Conservation (phyloP, 2,797 vertebrate genomes). For the Tadarida brasiliensis region DNA sequence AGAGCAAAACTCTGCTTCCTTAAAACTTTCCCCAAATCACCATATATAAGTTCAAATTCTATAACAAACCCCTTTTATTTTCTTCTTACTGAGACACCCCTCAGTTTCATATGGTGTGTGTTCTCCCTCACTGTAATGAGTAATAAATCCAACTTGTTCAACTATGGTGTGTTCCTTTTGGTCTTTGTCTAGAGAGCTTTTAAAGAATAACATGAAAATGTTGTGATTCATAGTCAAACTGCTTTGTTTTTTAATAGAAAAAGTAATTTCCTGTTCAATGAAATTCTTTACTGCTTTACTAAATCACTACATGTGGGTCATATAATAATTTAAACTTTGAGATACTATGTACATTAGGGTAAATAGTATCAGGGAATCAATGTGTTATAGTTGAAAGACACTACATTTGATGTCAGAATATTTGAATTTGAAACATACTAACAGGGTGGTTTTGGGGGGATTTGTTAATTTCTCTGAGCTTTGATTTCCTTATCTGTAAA, state of each 20-base stretch:
- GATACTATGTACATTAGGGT: neutral
- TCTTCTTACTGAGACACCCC: neutral
- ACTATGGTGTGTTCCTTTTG: neutral
- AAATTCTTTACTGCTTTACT: neutral
- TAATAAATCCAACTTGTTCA: neutral
- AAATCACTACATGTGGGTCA: neutral
- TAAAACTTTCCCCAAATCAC: neutral
- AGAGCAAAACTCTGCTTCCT: neutral
- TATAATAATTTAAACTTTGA: constrained; percentile 11
- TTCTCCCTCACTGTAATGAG: neutral
- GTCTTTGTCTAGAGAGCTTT: neutral
- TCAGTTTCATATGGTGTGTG: neutral
- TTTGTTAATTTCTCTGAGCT: neutral
- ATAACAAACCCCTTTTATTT: neutral
- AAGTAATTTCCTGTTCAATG: neutral
- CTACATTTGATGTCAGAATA: constrained; percentile 30
- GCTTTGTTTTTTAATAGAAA: neutral
- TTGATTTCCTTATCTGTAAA: constrained; percentile 12
- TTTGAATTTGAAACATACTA: neutral
- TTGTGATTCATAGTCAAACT: neutral
- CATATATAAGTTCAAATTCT: neutral
- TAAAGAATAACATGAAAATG: constrained; percentile 2
- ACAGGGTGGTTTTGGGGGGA: constrained; percentile 8
- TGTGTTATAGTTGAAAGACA: neutral
- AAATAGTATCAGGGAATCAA: neutral